Percentiles rank a stretch among this genome's conserved stretches.
Conservation (phyloP, 2,113 vertebrate genomes). For the Hiodon alosoides region DNA sequence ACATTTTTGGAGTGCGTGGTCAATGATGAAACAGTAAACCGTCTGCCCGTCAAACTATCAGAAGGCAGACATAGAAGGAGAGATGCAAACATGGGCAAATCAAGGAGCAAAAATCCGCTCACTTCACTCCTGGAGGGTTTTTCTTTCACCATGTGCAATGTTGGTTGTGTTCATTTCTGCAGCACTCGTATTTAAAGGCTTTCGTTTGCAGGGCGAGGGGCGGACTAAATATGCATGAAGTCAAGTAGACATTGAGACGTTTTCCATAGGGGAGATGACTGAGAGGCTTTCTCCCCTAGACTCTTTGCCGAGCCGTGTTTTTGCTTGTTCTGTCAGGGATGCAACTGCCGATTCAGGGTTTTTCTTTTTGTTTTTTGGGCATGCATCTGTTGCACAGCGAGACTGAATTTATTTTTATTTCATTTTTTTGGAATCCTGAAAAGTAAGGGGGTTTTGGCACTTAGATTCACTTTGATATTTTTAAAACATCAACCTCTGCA, state of each 20-base stretch:
- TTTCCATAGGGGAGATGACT: neutral
- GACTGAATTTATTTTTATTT: constrained; percentile 15
- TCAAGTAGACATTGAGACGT: neutral
- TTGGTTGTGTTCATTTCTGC: neutral
- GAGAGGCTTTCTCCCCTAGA: neutral
- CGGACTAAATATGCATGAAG: neutral
- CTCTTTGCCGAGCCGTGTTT: neutral
- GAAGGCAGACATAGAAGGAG: too few relatives aligned
- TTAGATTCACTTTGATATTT: constrained; percentile 30
- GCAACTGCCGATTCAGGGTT: constrained; percentile 7
- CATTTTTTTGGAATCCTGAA: constrained; percentile 15
- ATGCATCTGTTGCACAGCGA: constrained; percentile 16
- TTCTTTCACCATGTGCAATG: neutral
- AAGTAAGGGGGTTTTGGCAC: constrained; percentile 14
- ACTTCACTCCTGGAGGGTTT: too few relatives aligned
- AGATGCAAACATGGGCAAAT: too few relatives aligned
- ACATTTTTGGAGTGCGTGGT: too few relatives aligned
- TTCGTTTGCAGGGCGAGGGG: neutral
- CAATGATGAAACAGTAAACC: too few relatives aligned
- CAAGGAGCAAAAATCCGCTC: too few relatives aligned
- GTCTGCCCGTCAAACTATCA: too few relatives aligned
- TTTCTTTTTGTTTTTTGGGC: constrained; percentile 13
- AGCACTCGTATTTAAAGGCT: neutral
- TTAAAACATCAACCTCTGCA: constrained; percentile 9
- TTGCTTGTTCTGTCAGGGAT: constrained; percentile 19